phyloP scores from a whole-genome alignment of 2,113 vertebrate species.

The Daubentonia madagascariensis region DNA sequence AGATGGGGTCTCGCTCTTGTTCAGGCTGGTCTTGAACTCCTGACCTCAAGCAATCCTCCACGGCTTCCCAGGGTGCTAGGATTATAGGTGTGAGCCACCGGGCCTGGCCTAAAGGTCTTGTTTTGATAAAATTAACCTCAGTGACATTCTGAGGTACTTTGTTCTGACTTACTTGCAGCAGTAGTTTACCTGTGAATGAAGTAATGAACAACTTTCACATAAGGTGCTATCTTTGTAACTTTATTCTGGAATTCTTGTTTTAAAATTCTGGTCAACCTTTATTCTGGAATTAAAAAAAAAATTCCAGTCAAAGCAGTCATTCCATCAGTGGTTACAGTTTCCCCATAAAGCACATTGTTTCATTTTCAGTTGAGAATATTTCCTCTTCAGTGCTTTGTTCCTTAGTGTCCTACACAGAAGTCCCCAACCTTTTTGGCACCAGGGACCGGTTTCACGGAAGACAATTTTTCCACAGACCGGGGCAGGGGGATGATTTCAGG shows the following conservation, averaged over 20 bases:
- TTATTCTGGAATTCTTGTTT: background rate
- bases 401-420: background rate
- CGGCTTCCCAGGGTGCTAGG: too few species aligned
- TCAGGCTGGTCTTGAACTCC: too few species aligned
- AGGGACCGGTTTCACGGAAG: too few species aligned
- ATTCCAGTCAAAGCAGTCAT: background rate
- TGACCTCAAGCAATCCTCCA: too few species aligned
- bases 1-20: too few species aligned
- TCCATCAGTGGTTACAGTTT: background rate
- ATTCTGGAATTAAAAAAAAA: background rate
- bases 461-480: too few species aligned
- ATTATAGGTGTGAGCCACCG: too few species aligned
- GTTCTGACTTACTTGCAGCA: background rate
- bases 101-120: background rate
- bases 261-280: background rate
- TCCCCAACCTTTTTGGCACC: too few species aligned
- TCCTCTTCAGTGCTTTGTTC: background rate
- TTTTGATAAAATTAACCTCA: background rate
- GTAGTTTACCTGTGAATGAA: background rate
- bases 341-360: background rate
- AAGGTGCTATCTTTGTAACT: background rate
- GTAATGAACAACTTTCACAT: background rate
- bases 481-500: too few species aligned
- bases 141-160: background rate
- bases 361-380: background rate